Evolutionary conservation across 2,797 vertebrate species (phyloP).

Genomic region (Chelmon rostratus): DNA sequence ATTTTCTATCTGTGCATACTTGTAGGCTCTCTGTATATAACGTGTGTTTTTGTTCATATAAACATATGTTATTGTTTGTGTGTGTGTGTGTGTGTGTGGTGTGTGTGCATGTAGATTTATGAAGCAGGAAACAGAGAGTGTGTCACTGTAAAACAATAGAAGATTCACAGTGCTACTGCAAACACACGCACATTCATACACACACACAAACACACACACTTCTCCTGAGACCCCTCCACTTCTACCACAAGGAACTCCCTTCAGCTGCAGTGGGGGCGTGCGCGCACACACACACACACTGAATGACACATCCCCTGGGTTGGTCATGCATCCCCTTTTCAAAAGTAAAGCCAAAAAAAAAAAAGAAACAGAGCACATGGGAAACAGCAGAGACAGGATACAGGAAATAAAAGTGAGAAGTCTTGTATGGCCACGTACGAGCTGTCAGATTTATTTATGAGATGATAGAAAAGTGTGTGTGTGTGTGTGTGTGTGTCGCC

Average conservation of each 20-base stretch:
- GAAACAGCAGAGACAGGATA: slow-evolving; percentile 41
- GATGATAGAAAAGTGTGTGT: slow-evolving; percentile 9
- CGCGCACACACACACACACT: slow-evolving; percentile 41
- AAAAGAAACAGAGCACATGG: slow-evolving; percentile 20
- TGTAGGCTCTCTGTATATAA: background rate
- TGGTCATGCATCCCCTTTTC: slow-evolving; percentile 51
- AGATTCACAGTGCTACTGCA: slow-evolving; percentile 80
- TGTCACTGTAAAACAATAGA: slow-evolving; percentile 89
- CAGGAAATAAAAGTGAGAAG: slow-evolving; percentile 58
- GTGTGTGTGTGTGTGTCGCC: slow-evolving; percentile 12
- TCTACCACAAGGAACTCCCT: slow-evolving; percentile 67
- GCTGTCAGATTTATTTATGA: slow-evolving; percentile 46
- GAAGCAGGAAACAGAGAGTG: slow-evolving; percentile 86
- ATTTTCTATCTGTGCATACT: background rate
- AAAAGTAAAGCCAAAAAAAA: slow-evolving; percentile 21
- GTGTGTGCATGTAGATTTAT: slow-evolving; percentile 86
- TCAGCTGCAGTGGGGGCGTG: slow-evolving; percentile 60
- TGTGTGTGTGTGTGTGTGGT: slow-evolving; percentile 10
- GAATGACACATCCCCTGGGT: slow-evolving; percentile 48
- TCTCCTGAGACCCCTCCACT: slow-evolving; percentile 42
- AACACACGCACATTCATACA: slow-evolving; percentile 15
- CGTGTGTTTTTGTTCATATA: background rate
- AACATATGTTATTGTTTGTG: background rate
- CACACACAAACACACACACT: slow-evolving; percentile 25
- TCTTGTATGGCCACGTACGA: slow-evolving; percentile 25